phyloP scores from a whole-genome alignment of 2,113 vertebrate species.

The Paraplagusia blochii region DNA sequence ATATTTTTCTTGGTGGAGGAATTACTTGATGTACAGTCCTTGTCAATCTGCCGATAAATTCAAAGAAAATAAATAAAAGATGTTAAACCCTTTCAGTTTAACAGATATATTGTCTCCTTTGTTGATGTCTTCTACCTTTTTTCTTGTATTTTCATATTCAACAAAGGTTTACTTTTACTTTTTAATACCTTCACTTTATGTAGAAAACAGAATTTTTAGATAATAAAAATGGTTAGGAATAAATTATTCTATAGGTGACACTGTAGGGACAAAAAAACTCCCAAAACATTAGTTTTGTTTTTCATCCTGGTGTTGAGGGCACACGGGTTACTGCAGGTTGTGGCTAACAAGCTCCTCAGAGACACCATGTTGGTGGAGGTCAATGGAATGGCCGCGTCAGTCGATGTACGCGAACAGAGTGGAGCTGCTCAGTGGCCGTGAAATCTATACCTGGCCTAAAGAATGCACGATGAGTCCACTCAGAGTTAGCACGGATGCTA shows the following conservation, averaged over 20 bases:
- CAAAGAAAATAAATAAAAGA: no score
- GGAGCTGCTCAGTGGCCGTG: conserved; percentile 46
- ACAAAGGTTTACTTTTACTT: no score
- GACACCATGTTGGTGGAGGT: conserved; percentile 51
- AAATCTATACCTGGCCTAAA: conserved; percentile 43
- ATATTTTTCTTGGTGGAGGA: no score
- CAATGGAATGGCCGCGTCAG: conserved; percentile 43
- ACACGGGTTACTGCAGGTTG: conserved; percentile 52
- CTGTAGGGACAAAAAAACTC: not conserved
- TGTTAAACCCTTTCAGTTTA: no score
- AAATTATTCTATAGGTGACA: not conserved
- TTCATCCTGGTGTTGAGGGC: conserved; percentile 34
- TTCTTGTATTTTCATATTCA: no score
- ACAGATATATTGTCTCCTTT: no score
- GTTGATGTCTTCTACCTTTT: no score
- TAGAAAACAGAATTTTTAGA: no score
- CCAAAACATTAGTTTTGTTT: conserved; percentile 22
- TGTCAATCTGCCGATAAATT: no score
- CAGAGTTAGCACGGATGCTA: conserved; percentile 28
- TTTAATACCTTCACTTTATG: no score
- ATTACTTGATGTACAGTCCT: no score
- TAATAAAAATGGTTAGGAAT: no score
- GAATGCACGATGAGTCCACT: conserved; percentile 28
- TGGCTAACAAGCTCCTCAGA: conserved; percentile 68
- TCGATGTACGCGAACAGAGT: conserved; percentile 54